phyloP scores from a whole-genome alignment of 2,888 invertebrate species.

The Drosophila eohydei region DNA sequence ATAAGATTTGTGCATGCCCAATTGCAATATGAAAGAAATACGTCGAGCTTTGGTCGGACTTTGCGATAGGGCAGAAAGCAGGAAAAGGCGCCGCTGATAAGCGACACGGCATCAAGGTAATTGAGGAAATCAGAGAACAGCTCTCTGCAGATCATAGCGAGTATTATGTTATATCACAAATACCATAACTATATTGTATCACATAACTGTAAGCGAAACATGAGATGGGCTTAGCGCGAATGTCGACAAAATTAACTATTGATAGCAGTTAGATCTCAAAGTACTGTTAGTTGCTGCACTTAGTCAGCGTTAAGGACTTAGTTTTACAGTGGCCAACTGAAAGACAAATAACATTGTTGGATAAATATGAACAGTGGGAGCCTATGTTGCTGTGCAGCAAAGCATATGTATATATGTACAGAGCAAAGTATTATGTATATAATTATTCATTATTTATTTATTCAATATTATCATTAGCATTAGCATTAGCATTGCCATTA shows the following conservation, averaged over 20 bases:
- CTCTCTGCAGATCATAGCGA: conserved; percentile 1
- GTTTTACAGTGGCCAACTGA: background rate
- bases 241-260: background rate
- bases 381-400: no score
- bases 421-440: no score
- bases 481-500: background rate
- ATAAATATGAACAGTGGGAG: no score
- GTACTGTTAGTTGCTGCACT: no score
- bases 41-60: conserved; percentile 21
- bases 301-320: background rate
- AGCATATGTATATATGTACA: no score
- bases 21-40: conserved; percentile 52
- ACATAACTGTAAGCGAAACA: background rate
- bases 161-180: conserved; percentile 13
- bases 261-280: background rate
- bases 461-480: no score
- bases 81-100: conserved; percentile 39
- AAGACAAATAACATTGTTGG: no score
- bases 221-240: background rate
- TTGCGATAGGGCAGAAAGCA: conserved; percentile 32
- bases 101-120: conserved; percentile 46
- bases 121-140: conserved; percentile 23
- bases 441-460: no score
- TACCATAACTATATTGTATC: background rate
- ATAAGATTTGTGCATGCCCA: conserved; percentile 53